Percentiles rank a stretch among this genome's conserved stretches.
These are phyloP conservation scores for Cheilosia urbana DNA, from an alignment of 2,888 invertebrate species.

Conservation along the genomic window DNA sequence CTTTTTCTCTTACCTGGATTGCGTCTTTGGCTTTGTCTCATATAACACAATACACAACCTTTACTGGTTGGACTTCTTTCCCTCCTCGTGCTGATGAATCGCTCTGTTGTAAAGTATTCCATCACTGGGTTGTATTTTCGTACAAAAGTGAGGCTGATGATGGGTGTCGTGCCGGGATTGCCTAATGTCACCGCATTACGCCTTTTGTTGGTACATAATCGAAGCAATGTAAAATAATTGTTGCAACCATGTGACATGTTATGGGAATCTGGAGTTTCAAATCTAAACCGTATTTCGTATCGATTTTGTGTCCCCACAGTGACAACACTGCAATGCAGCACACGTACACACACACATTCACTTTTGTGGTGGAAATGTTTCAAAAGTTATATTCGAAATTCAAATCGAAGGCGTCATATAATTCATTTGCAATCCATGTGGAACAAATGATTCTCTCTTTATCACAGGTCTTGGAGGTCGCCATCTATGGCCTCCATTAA, in stretches of 20 bases:
- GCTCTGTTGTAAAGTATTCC: constrained; percentile 40
- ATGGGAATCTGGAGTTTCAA: constrained; percentile 9
- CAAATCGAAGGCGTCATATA: constrained; percentile 19
- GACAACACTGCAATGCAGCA: constrained; percentile 25
- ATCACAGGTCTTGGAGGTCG: constrained; percentile 18
- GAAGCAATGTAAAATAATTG: constrained; percentile 12
- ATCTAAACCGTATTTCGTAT: not conserved
- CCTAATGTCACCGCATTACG: constrained; percentile 28
- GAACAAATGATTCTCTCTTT: constrained; percentile 12
- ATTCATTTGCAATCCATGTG: constrained; percentile 10
- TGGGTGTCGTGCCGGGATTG: not conserved
- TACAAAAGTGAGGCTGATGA: constrained; percentile 26
- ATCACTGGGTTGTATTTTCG: constrained; percentile 30
- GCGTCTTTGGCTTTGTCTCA: constrained; percentile 21
- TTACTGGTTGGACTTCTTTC: not conserved
- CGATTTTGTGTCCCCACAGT: constrained; percentile 8
- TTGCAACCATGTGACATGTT: constrained; percentile 1
- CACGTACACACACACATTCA: not conserved
- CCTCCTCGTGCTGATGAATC: not conserved
- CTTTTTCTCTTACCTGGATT: constrained; percentile 3
- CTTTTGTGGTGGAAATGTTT: not conserved
- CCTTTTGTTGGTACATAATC: constrained; percentile 22
- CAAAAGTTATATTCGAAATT: not conserved
- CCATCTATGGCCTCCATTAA: constrained; percentile 24
- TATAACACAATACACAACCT: not conserved